phyloP scores from a whole-genome alignment of 2,888 invertebrate genomes.

The Daptonema setosum region DNA sequence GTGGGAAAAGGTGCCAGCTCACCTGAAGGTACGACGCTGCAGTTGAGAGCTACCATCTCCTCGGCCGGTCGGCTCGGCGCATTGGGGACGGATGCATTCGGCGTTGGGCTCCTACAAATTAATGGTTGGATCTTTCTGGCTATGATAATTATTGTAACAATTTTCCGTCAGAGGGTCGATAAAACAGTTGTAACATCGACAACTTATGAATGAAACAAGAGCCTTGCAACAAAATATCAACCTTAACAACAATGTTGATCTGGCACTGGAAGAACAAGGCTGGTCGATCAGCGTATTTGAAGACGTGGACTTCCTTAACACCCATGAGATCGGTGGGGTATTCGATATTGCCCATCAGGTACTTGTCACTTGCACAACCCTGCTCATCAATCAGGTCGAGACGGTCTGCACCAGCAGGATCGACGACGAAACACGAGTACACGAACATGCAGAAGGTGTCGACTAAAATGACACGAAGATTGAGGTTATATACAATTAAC shows the following conservation, averaged over 20 bases:
- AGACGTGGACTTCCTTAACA: not conserved
- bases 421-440: too few species aligned
- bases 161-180: too few species aligned
- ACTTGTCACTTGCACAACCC: slow-evolving; percentile 1
- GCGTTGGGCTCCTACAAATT: not conserved
- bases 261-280: too few species aligned
- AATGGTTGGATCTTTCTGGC: too few species aligned
- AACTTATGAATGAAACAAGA: too few species aligned
- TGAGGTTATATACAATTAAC: not conserved
- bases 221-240: too few species aligned
- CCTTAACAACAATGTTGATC: too few species aligned
- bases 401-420: not conserved
- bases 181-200: too few species aligned
- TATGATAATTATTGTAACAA: too few species aligned
- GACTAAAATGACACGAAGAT: not conserved
- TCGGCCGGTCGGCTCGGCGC: not conserved
- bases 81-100: not conserved
- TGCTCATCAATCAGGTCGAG: not conserved
- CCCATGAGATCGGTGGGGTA: slow-evolving; percentile 7
- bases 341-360: slow-evolving; percentile 6
- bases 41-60: not conserved
- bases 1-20: too few species aligned
- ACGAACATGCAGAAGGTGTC: too few species aligned
- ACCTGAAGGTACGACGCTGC: not conserved
- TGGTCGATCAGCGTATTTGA: too few species aligned